Conservation (phyloP, 2,888 invertebrate species). For the Petrolisthes cinctipes region DNA sequence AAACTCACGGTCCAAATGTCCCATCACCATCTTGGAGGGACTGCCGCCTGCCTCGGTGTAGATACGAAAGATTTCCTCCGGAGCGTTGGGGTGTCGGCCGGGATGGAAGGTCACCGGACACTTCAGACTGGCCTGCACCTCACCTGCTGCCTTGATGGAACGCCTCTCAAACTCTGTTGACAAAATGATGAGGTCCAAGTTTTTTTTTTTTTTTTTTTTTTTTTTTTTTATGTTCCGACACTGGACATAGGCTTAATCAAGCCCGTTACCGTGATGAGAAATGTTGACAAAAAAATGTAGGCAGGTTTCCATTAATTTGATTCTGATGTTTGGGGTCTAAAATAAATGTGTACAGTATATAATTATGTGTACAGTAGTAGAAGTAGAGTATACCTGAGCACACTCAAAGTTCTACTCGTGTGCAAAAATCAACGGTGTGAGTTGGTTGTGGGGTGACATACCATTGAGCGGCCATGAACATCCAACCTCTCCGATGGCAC, state of each 20-base stretch:
- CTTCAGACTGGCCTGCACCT: slow-evolving; percentile 77
- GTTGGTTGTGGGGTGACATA: slow-evolving; percentile 69
- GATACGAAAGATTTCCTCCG: slow-evolving; percentile 81
- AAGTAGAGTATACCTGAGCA: no score
- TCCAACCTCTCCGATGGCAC: slow-evolving; percentile 86
- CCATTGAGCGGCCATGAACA: slow-evolving; percentile 84
- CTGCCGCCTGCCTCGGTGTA: slow-evolving; percentile 85
- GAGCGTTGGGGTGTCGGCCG: slow-evolving; percentile 79
- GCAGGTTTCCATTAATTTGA: neutral
- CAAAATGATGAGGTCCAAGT: neutral
- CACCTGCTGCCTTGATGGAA: slow-evolving; percentile 79
- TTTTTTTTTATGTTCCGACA: no score
- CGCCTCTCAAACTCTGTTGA: slow-evolving; percentile 63
- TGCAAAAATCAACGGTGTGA: no score
- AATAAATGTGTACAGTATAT: no score
- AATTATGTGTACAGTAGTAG: no score
- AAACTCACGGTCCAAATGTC: slow-evolving; percentile 83
- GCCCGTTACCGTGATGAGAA: no score
- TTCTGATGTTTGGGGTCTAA: no score
- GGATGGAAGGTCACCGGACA: slow-evolving; percentile 87
- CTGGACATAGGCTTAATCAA: no score
- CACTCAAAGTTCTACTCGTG: no score
- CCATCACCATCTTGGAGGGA: slow-evolving; percentile 81
- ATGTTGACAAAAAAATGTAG: neutral
- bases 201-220: no score